Base-by-base conservation (phyloP, 2,888 invertebrate species). In the Drosophila robusta region DNA sequence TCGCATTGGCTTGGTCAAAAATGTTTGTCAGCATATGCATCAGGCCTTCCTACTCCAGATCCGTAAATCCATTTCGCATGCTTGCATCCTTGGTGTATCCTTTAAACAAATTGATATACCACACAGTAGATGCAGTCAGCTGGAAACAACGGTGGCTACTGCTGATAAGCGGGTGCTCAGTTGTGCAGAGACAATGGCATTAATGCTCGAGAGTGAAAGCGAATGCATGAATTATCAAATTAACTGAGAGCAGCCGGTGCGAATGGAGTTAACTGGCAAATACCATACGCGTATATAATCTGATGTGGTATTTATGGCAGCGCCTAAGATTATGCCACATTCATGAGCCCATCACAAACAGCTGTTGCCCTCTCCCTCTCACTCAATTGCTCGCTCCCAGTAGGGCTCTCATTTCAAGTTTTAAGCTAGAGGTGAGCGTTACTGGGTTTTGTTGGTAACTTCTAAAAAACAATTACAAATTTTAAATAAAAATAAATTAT, bases 61-160 rank as follows among this genome's bases (percentile, higher is more conserved):
- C 46, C 5, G 3, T 46, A 34, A 9, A 16, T 39, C 34, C 9
- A 41, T 26, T 18, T 34, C 38, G 24, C 22, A 44, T 41, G 57
- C 67, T 66, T 47, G 42, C 55, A 51, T 44, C 39, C 45, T 58
- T 63, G 26, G 52, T 22, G 42, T 51, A 45, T 78, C 81, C 85
- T 64, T 68, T 34, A 63, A 49, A 47, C 49, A 56, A 75, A 66
- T 76, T 87, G 74, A 84, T 80, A 66, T 61, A 47, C 50, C 81
- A 84, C 74, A 71, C 81, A 81, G 75, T 49, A 54, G 46, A 46
- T 34, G 71, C 87, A 80, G 57, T 84, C 75, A 62, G 42, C 49
- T 87, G 81, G 81, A 81, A 81, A 69, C 52, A 71, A 45, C 78
- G 52, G 47, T 84, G 85, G 75, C 74, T 69, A 63, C 60, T 50